Conservation (phyloP, 2,888 invertebrate species). For the Timema cristinae region DNA sequence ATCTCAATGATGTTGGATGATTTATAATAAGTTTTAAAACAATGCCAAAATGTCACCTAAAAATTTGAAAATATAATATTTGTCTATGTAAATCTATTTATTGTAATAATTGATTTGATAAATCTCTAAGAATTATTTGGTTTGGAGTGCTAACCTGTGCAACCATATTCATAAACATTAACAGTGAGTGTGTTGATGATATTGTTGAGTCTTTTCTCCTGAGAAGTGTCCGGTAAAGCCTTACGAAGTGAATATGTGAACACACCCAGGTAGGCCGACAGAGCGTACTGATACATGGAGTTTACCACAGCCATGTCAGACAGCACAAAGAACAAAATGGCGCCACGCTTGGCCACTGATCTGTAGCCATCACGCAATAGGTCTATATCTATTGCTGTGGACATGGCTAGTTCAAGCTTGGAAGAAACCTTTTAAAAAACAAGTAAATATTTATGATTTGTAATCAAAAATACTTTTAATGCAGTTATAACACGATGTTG, state of each 20-base stretch:
- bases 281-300: slow-evolving; percentile 89
- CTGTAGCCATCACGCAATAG: slow-evolving; percentile 79
- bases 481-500: too few relatives aligned
- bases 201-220: slow-evolving; percentile 68
- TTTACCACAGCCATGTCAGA: slow-evolving; percentile 87
- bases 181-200: slow-evolving; percentile 81
- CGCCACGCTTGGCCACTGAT: slow-evolving; percentile 79
- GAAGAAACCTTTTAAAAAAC: too few relatives aligned
- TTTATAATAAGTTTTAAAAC: too few relatives aligned
- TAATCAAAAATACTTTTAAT: too few relatives aligned
- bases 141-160: slow-evolving; percentile 57
- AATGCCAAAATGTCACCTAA: too few relatives aligned
- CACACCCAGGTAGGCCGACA: slow-evolving; percentile 79
- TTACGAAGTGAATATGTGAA: slow-evolving; percentile 77
- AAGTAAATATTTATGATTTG: too few relatives aligned
- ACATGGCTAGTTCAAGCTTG: slow-evolving; percentile 70
- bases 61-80: too few relatives aligned
- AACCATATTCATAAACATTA: slow-evolving; percentile 87
- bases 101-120: too few relatives aligned
- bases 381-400: slow-evolving; percentile 78
- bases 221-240: slow-evolving; percentile 75
- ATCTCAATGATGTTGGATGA: too few relatives aligned
- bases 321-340: slow-evolving; percentile 85
- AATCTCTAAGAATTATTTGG: not conserved
- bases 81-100: too few relatives aligned